These are phyloP conservation scores for Pelodiscus sinensis DNA, from an alignment of 2,113 vertebrate genomes.

Conservation along the genomic window DNA sequence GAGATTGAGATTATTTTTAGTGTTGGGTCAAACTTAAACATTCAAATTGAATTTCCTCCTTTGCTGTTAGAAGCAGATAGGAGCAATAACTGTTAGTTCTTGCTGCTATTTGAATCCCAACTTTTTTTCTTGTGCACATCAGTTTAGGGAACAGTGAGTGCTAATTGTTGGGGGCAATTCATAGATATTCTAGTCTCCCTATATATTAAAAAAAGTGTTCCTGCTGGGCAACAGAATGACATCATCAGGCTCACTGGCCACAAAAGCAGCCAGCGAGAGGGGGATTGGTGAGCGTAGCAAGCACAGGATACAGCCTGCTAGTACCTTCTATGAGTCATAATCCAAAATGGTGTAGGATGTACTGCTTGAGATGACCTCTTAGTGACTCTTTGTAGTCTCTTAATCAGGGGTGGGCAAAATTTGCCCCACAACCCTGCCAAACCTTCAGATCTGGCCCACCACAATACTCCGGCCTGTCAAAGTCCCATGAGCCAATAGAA, in stretches of 20 bases:
- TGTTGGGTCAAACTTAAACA: not conserved
- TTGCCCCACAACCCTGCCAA: too few relatives aligned
- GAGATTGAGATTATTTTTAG: not conserved
- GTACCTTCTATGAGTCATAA: not conserved
- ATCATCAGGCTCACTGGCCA: too few relatives aligned
- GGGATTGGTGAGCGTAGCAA: too few relatives aligned
- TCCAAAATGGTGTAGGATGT: not conserved
- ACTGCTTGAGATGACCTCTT: not conserved
- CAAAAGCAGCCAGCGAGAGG: too few relatives aligned
- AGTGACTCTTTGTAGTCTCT: not conserved
- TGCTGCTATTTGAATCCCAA: not conserved
- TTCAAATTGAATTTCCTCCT: not conserved
- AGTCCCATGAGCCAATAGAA: too few relatives aligned
- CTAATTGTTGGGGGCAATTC: not conserved
- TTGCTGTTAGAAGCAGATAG: not conserved
- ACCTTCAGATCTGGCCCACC: too few relatives aligned
- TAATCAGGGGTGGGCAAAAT: not conserved
- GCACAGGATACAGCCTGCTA: too few relatives aligned
- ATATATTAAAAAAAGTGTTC: too few relatives aligned
- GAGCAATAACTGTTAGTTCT: not conserved
- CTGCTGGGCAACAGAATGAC: too few relatives aligned
- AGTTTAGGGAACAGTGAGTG: not conserved
- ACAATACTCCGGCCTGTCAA: too few relatives aligned
- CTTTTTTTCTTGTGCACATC: not conserved
- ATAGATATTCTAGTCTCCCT: not conserved